Evolutionary conservation across 2,888 invertebrate species (phyloP).

Genomic region (Pseudococcus jackbeardsleyi): DNA sequence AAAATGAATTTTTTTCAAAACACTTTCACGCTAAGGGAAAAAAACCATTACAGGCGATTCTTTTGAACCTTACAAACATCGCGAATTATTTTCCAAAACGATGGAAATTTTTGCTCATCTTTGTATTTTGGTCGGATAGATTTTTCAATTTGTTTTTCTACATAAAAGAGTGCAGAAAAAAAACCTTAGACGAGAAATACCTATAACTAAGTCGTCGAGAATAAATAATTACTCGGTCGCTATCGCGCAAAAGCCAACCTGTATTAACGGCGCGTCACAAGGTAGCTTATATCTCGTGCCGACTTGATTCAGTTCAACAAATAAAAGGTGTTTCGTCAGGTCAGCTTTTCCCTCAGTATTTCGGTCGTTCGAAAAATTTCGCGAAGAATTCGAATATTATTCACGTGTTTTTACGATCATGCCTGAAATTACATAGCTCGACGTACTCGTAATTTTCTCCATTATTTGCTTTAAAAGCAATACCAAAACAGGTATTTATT

Average conservation of each 20-base stretch:
- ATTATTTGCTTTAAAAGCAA: slow-evolving; percentile 7
- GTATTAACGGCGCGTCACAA: slow-evolving; percentile 51
- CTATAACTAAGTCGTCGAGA: not conserved
- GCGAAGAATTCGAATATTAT: slow-evolving; percentile 15
- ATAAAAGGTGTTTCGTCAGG: slow-evolving; percentile 40
- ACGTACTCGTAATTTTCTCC: not conserved
- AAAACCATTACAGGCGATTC: too few species aligned
- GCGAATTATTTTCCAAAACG: not conserved
- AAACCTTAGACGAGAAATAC: not conserved
- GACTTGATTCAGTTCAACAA: slow-evolving; percentile 19
- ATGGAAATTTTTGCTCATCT: not conserved
- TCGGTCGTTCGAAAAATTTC: not conserved
- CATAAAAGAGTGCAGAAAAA: not conserved
- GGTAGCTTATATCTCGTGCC: not conserved
- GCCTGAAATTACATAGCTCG: slow-evolving; percentile 31
- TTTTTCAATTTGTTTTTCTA: slow-evolving; percentile 2
- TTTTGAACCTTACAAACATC: not conserved
- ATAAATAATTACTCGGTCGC: slow-evolving; percentile 34
- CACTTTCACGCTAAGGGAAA: not conserved
- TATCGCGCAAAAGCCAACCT: slow-evolving; percentile 53
- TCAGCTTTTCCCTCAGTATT: not conserved
- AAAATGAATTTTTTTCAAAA: not conserved
- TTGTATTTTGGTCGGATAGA: not conserved
- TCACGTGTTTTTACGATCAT: slow-evolving; percentile 35
- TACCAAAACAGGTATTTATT: slow-evolving; percentile 44